Percentiles rank a stretch among this genome's conserved stretches.
Conservation (phyloP, 2,888 invertebrate genomes). For the Branchipolynoe longqiensis region DNA sequence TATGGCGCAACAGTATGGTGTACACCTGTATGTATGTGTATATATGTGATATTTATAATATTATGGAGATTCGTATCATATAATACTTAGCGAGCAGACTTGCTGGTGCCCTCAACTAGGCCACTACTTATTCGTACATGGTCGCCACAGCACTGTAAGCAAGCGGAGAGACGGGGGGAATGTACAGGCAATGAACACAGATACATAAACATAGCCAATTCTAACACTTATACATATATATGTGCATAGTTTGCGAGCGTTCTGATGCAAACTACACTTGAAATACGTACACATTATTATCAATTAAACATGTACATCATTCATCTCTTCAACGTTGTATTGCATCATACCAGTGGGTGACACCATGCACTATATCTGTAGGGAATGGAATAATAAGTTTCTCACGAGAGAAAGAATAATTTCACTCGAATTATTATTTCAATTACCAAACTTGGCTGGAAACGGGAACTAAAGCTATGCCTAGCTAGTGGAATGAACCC, state of each 20-base stretch:
- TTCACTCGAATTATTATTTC: background rate
- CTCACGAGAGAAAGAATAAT: background rate
- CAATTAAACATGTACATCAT: constrained; percentile 38
- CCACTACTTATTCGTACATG: constrained; percentile 34
- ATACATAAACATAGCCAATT: constrained; percentile 15
- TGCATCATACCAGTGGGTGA: constrained; percentile 45
- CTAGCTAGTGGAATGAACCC: constrained; percentile 22
- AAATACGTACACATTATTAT: constrained; percentile 16
- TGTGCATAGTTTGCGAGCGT: constrained; percentile 44
- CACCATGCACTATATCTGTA: constrained; percentile 3
- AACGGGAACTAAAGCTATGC: background rate
- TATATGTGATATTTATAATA: background rate
- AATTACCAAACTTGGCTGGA: constrained; percentile 27
- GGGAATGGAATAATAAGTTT: background rate
- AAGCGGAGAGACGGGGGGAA: constrained; percentile 42
- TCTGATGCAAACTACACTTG: constrained; percentile 50
- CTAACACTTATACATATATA: constrained; percentile 26
- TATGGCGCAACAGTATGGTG: background rate
- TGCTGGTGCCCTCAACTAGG: constrained; percentile 23
- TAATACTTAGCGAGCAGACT: constrained; percentile 42
- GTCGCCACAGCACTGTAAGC: constrained; percentile 26
- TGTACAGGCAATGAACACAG: constrained; percentile 33
- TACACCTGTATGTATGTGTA: constrained; percentile 6
- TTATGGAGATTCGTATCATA: constrained; percentile 37
- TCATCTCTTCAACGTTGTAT: constrained; percentile 45